phyloP scores from a whole-genome alignment of 2,113 vertebrate genomes.

The Mellivora capensis region DNA sequence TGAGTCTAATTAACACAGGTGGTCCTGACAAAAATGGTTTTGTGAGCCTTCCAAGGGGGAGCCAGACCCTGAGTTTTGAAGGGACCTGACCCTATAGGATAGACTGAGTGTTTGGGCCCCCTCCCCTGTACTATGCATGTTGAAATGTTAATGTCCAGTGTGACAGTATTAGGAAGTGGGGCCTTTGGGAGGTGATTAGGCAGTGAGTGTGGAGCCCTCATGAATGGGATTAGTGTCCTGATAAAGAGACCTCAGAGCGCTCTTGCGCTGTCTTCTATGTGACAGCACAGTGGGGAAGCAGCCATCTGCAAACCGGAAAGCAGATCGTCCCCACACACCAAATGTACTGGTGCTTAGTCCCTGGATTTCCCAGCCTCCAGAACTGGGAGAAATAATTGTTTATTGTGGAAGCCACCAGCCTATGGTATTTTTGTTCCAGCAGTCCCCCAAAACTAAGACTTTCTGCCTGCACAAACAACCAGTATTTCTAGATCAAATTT shows the following conservation, averaged over 20 bases:
- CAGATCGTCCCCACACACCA: neutral
- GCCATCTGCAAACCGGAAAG: neutral
- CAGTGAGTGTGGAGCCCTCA: neutral
- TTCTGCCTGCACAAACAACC: neutral
- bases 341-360: neutral
- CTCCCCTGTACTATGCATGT: neutral
- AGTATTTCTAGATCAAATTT: neutral
- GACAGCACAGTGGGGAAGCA: neutral
- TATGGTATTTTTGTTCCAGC: neutral
- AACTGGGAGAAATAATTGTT: neutral
- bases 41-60: neutral
- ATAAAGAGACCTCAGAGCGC: neutral
- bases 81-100: neutral
- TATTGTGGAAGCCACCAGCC: neutral
- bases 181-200: neutral
- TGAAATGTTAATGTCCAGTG: neutral
- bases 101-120: neutral
- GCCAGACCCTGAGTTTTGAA: neutral
- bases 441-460: neutral
- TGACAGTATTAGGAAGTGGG: neutral
- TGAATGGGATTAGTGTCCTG: neutral
- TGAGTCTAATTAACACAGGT: neutral
- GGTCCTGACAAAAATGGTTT: neutral
- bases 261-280: too few species aligned
- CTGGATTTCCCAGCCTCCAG: neutral